These are phyloP conservation scores for Rhipidura dahli DNA, from an alignment of 2,113 vertebrate species.

Conservation along the genomic window DNA sequence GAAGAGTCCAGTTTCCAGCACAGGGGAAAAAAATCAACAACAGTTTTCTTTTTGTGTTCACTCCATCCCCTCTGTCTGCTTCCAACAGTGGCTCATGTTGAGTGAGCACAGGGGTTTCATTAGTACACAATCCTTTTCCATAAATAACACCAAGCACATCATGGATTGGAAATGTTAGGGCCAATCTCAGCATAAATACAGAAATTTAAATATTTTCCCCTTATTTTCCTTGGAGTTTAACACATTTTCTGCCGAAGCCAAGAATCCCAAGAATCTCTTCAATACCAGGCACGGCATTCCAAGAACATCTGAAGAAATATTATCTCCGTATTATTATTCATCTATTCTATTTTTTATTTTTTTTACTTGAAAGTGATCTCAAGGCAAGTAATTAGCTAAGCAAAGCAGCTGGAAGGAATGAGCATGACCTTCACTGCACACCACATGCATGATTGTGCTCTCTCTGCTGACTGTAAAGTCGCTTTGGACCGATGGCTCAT, in stretches of 20 bases:
- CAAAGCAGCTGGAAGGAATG: neutral
- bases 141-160: neutral
- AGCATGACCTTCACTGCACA: neutral
- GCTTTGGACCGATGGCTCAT: neutral
- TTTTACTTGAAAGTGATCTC: neutral
- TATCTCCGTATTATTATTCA: neutral
- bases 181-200: neutral
- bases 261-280: neutral
- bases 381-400: constrained; percentile 13
- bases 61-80: neutral
- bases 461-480: neutral
- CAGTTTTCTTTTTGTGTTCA: neutral
- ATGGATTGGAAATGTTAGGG: neutral
- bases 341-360: neutral
- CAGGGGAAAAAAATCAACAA: neutral
- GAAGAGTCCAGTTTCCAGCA: constrained; percentile 9
- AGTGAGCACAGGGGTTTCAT: neutral
- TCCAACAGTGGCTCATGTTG: neutral
- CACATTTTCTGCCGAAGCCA: neutral
- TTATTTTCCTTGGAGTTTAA: neutral
- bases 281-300: neutral
- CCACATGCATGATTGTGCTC: neutral
- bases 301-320: neutral
- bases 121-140: neutral
- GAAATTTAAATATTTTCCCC: neutral